These are phyloP conservation scores for Mimachlamys varia DNA, from an alignment of 2,888 invertebrate species.

Conservation along the genomic window DNA sequence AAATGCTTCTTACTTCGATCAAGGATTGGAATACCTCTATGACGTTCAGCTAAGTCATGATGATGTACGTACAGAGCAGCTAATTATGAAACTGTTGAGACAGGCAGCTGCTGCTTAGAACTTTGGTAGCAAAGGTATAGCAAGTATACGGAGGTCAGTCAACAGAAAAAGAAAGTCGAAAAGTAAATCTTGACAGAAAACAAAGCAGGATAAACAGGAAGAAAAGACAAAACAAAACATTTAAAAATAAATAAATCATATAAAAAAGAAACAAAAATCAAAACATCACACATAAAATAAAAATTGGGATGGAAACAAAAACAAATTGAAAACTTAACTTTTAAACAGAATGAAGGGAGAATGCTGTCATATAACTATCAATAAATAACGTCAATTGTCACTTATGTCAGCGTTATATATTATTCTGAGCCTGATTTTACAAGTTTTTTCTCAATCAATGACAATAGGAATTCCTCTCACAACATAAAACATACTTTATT, in stretches of 20 bases:
- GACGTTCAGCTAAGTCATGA: neutral
- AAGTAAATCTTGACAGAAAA: neutral
- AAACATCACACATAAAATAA: neutral
- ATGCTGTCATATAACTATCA: neutral
- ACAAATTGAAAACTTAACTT: neutral
- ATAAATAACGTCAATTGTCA: neutral
- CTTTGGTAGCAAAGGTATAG: neutral
- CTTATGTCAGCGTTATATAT: neutral
- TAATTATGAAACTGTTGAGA: neutral
- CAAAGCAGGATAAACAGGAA: neutral
- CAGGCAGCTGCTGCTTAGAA: neutral
- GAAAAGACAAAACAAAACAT: neutral
- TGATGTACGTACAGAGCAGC: neutral
- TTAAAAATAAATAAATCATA: neutral
- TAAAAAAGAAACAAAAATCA: neutral
- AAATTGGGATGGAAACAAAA: neutral
- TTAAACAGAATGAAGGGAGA: constrained; percentile 34
- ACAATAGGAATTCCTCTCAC: constrained; percentile 32
- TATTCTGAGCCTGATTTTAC: neutral
- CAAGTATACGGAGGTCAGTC: neutral
- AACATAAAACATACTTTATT: constrained; percentile 36
- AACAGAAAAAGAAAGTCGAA: neutral
- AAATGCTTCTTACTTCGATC: neutral
- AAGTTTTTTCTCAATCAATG: neutral
- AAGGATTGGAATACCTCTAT: neutral